These are phyloP conservation scores for Drosophila barbarae DNA, from an alignment of 2,888 invertebrate genomes.

Conservation along the genomic window DNA sequence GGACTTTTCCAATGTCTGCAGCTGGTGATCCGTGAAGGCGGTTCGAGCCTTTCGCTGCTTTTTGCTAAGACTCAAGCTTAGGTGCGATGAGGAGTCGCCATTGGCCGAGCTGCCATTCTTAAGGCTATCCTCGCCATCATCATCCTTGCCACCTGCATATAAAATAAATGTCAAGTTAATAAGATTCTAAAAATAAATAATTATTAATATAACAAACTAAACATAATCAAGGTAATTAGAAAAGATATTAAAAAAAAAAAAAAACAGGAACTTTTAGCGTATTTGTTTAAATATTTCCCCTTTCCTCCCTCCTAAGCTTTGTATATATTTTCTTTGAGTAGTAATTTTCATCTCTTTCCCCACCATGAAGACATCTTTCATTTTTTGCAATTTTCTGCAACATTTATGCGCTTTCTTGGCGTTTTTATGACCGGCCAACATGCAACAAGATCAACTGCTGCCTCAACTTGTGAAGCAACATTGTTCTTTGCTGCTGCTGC, in stretches of 20 bases:
- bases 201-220: neutral
- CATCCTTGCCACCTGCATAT: conserved; percentile 88
- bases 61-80: conserved; percentile 84
- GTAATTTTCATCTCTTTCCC: neutral
- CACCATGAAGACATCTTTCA: conserved; percentile 18
- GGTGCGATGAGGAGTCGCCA: conserved; percentile 57
- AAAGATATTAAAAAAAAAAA: neutral
- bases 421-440: conserved; percentile 56
- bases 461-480: conserved; percentile 18
- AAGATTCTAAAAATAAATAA: neutral
- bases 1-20: conserved; percentile 96
- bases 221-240: neutral
- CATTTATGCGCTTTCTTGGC: conserved; percentile 41
- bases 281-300: neutral
- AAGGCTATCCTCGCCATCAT: conserved; percentile 82
- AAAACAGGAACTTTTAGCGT: neutral
- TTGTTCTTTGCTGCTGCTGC: conserved; percentile 15
- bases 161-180: conserved; percentile 45
- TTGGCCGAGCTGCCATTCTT: conserved; percentile 76
- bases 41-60: conserved; percentile 98
- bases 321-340: neutral
- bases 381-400: conserved; percentile 50
- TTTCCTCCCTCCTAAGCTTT: neutral
- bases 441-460: conserved; percentile 56
- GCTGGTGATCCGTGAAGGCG: conserved; percentile 99